These are phyloP conservation scores for Callospermophilus lateralis DNA, from an alignment of 2,113 vertebrate species.

Conservation along the genomic window DNA sequence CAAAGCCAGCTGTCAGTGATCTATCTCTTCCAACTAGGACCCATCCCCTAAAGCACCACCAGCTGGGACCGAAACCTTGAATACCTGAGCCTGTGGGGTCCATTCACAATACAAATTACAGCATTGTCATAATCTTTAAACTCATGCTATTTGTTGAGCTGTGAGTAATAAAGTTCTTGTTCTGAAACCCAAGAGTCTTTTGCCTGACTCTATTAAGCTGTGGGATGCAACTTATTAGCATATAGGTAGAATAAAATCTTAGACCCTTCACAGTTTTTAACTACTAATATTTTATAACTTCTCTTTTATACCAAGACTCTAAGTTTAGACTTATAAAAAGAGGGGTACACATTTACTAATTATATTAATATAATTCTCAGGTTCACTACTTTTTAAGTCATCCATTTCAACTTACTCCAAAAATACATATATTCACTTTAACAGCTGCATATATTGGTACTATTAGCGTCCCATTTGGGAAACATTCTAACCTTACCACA, in stretches of 20 bases:
- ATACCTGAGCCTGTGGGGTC: not conserved
- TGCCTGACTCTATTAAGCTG: not conserved
- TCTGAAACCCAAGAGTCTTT: not conserved
- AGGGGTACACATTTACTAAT: not conserved
- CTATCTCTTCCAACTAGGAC: too few species aligned
- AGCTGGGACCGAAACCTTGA: too few species aligned
- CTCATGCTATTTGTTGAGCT: not conserved
- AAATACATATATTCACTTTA: too few species aligned
- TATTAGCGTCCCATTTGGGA: not conserved
- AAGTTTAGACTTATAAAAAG: not conserved
- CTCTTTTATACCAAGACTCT: not conserved
- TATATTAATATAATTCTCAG: not conserved
- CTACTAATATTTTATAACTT: not conserved
- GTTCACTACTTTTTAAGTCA: not conserved
- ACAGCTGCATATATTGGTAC: too few species aligned
- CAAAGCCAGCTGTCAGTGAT: too few species aligned
- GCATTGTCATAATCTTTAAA: too few species aligned
- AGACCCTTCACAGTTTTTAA: not conserved
- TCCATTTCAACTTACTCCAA: not conserved
- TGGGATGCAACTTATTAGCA: not conserved
- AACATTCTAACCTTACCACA: not conserved
- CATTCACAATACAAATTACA: too few species aligned
- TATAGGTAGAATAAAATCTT: not conserved
- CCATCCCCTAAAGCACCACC: too few species aligned
- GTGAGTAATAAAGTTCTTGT: not conserved